These are phyloP conservation scores for Micromussa lordhowensis DNA, from an alignment of 92 coral and sea anemone species.

Conservation along the genomic window DNA sequence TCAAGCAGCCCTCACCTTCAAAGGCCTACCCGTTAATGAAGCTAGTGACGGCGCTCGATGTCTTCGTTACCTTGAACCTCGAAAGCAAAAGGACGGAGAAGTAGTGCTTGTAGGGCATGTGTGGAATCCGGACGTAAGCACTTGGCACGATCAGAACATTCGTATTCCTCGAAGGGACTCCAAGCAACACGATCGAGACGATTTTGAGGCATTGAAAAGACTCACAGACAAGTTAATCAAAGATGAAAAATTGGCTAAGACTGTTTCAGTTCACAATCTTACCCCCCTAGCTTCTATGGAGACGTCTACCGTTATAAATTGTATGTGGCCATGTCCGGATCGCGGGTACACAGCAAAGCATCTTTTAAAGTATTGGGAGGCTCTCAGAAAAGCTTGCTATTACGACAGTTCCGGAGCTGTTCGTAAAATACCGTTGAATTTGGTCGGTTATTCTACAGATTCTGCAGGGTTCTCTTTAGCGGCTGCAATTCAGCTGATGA, in stretches of 20 bases:
- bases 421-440: too few relatives aligned
- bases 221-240: conserved; percentile 1
- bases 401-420: conserved; percentile 14
- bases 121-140: conserved; percentile 32
- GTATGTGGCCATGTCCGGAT: conserved; percentile 51
- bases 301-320: conserved; percentile 40
- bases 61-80: conserved; percentile 46
- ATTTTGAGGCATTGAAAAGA: conserved; percentile 50
- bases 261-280: conserved; percentile 41
- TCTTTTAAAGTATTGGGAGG: conserved; percentile 39
- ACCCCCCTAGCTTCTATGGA: conserved; percentile 12
- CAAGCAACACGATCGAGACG: conserved; percentile 22
- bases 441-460: conserved; percentile 59
- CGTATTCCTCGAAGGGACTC: conserved; percentile 13
- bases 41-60: conserved; percentile 51
- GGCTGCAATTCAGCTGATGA: conserved; percentile 56
- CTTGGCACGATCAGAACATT: conserved; percentile 4
- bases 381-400: conserved; percentile 6
- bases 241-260: conserved; percentile 23
- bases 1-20: background rate
- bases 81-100: conserved; percentile 15
- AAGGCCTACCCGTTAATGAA: conserved; percentile 33
- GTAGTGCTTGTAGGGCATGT: conserved; percentile 36
- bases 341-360: conserved; percentile 11
- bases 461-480: conserved; percentile 60